Conservation (phyloP, 2,113 vertebrate genomes). For the Tragulus kanchil region DNA sequence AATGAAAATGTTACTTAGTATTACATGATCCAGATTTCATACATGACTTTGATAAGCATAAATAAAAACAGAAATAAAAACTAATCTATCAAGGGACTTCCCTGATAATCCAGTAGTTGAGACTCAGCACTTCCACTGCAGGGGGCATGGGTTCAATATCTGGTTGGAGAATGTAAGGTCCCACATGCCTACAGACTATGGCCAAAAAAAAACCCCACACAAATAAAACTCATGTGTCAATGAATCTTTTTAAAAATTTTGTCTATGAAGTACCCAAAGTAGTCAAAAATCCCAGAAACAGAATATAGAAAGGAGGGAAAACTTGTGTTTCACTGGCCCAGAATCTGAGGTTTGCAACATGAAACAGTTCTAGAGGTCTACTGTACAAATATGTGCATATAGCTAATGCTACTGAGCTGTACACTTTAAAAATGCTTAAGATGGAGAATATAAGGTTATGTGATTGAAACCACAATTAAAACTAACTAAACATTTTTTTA, state of each 20-base stretch:
- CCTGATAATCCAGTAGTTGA: neutral
- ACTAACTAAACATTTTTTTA: neutral
- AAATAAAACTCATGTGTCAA: neutral
- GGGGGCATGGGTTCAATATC: neutral
- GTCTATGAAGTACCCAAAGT: neutral
- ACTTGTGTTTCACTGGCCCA: neutral
- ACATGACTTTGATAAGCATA: neutral
- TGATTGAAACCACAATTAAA: neutral
- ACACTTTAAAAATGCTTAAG: neutral
- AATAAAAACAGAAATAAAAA: slow-evolving; percentile 49
- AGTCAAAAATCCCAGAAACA: neutral
- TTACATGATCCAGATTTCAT: slow-evolving; percentile 4
- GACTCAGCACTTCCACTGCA: neutral
- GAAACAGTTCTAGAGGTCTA: neutral
- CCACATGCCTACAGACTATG: neutral
- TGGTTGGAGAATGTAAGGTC: neutral
- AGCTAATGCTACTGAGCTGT: neutral
- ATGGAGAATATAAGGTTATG: neutral
- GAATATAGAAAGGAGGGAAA: neutral
- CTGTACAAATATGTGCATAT: neutral
- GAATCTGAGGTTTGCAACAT: neutral
- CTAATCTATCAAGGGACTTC: neutral
- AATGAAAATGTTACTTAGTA: slow-evolving; percentile 48
- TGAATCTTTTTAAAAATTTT: slow-evolving; percentile 41
- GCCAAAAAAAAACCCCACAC: neutral